These are phyloP conservation scores for Oryzias sinensis DNA, from an alignment of 2,797 vertebrate species.

Conservation along the genomic window DNA sequence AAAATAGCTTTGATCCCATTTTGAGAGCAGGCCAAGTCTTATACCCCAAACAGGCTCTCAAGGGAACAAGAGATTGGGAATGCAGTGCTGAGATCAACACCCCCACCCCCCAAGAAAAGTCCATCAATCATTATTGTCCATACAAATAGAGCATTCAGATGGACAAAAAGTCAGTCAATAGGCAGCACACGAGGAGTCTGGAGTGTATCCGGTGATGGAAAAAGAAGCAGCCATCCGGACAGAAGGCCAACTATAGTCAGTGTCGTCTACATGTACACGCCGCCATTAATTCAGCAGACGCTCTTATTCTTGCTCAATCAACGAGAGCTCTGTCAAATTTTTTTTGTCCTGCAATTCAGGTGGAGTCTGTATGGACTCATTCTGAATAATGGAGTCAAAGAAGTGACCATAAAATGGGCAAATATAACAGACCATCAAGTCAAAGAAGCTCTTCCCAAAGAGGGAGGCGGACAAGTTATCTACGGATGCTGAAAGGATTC, in stretches of 20 bases:
- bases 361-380: conserved; percentile 25
- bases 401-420: conserved; percentile 9
- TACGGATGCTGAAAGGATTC: no score
- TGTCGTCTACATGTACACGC: conserved; percentile 65
- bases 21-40: conserved; percentile 56
- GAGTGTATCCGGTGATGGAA: conserved; percentile 67
- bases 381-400: conserved; percentile 15
- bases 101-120: conserved; percentile 48
- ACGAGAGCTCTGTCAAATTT: conserved; percentile 48
- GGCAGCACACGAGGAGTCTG: conserved; percentile 73
- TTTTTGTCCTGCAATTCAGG: conserved; percentile 38
- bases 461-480: no score
- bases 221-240: conserved; percentile 63
- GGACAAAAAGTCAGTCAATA: conserved; percentile 73
- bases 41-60: conserved; percentile 55
- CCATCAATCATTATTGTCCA: conserved; percentile 75
- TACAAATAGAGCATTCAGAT: conserved; percentile 73
- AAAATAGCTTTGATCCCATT: conserved; percentile 64
- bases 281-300: conserved; percentile 72
- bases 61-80: conserved; percentile 62
- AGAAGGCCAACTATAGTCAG: conserved; percentile 54
- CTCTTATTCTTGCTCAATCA: conserved; percentile 51
- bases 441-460: conserved; percentile 5
- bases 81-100: conserved; percentile 40
- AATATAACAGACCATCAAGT: conserved; percentile 11